Evolutionary conservation across 1,140 invertebrate species (phyloP), one percentile per base, ranked within the genome.

Genomic region (Eumaeus atala): DNA sequence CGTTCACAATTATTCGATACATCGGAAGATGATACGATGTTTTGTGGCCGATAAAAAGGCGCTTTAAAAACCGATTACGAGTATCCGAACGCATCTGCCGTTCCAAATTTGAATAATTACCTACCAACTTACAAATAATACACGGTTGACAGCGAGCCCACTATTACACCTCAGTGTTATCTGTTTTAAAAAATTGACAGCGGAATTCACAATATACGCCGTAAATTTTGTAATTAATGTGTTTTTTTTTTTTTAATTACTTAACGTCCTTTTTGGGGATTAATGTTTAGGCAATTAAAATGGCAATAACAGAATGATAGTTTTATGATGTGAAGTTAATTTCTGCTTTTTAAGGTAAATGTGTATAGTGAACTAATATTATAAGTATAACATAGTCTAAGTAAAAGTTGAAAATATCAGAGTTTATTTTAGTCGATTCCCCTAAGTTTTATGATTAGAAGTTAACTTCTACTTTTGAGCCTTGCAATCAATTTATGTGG

Each of bases 41-140:
- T 28, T 28, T 28, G 21, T 28, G 21, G 21, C 21, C 21, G 6
- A 6, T 44, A 44, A 44, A 44, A 44, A 17, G 40, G 64, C 66
- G 65, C 70, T 53, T 44, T 58, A 56, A 62, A 73, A 84, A 78
- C 80, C 77, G 80, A 84, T 82, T 84, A 82, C 72, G 10, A 12
- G 69, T 64, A 62, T 70, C 61, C 58, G 67, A 69, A 76, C 74
- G 73, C 78, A 82, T 84, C 78, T 84, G 80, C 78, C 69, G 67
- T 81, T 78, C 75, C 58, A 81, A 81, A 81, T 84, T 84, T 82
- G 67, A 84, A 80, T 84, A 84, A 84, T 82, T 76, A 82, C 74
- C 72, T 28, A 44, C 40, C 14, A 69, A 71, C 81, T 79, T 75
- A 64, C 74, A 79, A 83, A 77, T 78, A 76, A 81, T 76, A 84